Evolutionary conservation across 1,140 invertebrate genomes (phyloP).

Genomic region (Epicauta chinensis): DNA sequence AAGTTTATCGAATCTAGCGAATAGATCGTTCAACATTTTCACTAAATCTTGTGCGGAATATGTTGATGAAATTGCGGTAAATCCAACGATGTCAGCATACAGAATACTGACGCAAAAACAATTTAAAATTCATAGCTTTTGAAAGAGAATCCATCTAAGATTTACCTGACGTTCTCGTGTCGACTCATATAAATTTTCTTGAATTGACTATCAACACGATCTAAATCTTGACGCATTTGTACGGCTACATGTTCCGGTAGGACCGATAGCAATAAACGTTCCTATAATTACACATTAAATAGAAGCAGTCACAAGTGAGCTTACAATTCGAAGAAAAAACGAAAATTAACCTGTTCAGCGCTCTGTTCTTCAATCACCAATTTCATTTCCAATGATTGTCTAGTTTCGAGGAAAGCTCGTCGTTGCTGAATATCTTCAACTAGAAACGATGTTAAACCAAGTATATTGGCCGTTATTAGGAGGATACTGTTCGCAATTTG

Average conservation of each 20-base stretch:
- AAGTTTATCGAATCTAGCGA: conserved; percentile 87
- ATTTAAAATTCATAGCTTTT: neutral
- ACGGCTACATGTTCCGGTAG: conserved; percentile 92
- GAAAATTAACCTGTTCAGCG: conserved; percentile 69
- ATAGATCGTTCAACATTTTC: conserved; percentile 89
- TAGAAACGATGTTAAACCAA: conserved; percentile 74
- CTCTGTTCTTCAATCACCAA: conserved; percentile 89
- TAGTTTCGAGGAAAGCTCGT: conserved; percentile 82
- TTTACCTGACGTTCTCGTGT: conserved; percentile 91
- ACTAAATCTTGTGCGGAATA: conserved; percentile 90
- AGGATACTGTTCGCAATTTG: conserved; percentile 63
- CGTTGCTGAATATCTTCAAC: conserved; percentile 82
- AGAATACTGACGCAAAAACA: conserved; percentile 62
- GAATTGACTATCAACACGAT: conserved; percentile 83
- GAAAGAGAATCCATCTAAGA: neutral
- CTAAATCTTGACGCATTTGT: conserved; percentile 88
- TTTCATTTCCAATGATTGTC: conserved; percentile 86
- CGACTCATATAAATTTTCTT: conserved; percentile 97
- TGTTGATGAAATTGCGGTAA: conserved; percentile 91
- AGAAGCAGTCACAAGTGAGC: neutral
- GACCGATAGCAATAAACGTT: conserved; percentile 82
- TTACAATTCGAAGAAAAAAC: neutral
- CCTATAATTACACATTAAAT: conserved; percentile 51
- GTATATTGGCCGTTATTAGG: conserved; percentile 59
- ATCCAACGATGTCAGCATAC: conserved; percentile 89